Percentiles rank a stretch among this genome's conserved stretches.
Conservation (phyloP, 2,113 vertebrate species). For the Oreochromis tanganicae region DNA sequence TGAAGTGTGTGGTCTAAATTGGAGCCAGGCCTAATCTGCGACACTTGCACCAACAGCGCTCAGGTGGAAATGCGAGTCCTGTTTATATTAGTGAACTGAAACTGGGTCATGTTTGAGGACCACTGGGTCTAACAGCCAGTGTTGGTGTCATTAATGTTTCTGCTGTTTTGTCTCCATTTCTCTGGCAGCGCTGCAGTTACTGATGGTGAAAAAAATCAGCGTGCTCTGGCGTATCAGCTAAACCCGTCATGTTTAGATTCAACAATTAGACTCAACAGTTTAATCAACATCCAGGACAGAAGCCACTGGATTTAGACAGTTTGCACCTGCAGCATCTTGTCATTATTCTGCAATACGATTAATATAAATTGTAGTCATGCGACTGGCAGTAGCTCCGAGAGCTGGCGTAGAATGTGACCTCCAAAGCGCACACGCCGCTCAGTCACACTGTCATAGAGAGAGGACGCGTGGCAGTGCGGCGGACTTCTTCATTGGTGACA, state of each 20-base stretch:
- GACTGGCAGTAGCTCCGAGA: background rate
- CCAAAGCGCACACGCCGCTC: background rate
- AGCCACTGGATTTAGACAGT: background rate
- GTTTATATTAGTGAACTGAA: constrained; percentile 11
- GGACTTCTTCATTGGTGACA: background rate
- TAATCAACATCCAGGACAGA: background rate
- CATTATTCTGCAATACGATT: background rate
- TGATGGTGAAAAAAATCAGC: background rate
- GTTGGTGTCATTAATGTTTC: background rate
- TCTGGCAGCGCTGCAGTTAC: background rate
- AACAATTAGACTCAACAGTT: background rate
- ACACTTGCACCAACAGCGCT: constrained; percentile 4
- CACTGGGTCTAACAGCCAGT: background rate
- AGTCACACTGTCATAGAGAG: background rate
- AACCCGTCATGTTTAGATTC: background rate
- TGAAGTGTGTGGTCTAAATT: background rate
- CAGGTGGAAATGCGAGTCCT: background rate
- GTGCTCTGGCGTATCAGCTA: background rate
- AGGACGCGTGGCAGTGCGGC: accelerated
- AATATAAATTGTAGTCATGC: background rate
- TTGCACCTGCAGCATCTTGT: background rate
- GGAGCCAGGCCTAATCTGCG: background rate
- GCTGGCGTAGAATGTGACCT: background rate
- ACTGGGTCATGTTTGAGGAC: constrained; percentile 35
- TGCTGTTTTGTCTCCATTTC: background rate